Percentiles rank a stretch among this genome's conserved stretches.
These are phyloP conservation scores for Ailuropoda melanoleuca DNA, from an alignment of 2,113 vertebrate genomes.

Conservation along the genomic window DNA sequence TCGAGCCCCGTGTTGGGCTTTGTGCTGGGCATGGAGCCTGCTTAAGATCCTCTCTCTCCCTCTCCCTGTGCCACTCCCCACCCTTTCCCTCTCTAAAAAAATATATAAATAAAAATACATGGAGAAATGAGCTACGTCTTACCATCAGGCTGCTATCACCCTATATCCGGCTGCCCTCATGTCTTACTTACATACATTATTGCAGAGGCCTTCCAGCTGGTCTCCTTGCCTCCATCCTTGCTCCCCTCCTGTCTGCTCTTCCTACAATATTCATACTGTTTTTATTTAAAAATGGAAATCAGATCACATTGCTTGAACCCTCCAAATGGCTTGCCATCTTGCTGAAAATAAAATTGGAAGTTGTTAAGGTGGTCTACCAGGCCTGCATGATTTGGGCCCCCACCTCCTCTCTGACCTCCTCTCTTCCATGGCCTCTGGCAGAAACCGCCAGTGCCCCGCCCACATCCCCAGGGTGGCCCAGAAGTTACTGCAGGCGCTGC, in stretches of 20 bases:
- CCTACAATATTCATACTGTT: neutral
- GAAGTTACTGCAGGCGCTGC: neutral
- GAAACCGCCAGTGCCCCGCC: neutral
- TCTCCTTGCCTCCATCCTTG: neutral
- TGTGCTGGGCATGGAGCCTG: neutral
- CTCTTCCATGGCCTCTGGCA: neutral
- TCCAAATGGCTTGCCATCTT: neutral
- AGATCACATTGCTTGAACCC: neutral
- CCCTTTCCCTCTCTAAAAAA: neutral
- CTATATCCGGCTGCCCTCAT: neutral
- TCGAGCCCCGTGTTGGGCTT: neutral
- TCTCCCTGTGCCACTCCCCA: neutral
- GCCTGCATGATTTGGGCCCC: neutral
- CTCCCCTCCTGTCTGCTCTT: neutral
- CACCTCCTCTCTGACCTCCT: neutral
- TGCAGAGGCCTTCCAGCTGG: neutral
- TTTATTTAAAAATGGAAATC: conserved; percentile 15
- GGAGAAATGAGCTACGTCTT: neutral
- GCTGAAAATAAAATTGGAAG: neutral
- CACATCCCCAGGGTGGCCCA: neutral
- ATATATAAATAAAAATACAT: neutral
- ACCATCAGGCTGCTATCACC: neutral
- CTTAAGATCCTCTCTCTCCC: neutral
- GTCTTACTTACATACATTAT: neutral
- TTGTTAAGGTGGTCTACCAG: neutral